Conservation (phyloP, 1,140 invertebrate genomes). For the Aricia agestis region DNA sequence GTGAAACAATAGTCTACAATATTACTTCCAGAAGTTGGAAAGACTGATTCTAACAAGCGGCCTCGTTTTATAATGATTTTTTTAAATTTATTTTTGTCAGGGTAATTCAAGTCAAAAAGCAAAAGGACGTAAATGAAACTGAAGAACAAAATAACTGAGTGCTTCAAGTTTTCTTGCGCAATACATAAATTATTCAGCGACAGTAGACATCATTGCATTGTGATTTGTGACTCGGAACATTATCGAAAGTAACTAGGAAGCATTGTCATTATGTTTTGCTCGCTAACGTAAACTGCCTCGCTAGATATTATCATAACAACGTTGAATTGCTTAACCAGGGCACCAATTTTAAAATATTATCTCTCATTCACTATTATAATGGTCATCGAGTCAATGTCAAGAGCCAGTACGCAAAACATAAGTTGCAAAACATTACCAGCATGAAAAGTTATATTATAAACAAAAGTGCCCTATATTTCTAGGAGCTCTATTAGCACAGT, state of each 20-base stretch:
- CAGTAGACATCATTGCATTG: slow-evolving; percentile 40
- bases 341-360: slow-evolving; percentile 24
- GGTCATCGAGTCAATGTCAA: neutral
- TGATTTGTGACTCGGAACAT: slow-evolving; percentile 39
- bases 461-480: neutral
- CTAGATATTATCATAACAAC: slow-evolving; percentile 54
- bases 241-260: slow-evolving; percentile 51
- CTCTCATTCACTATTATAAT: neutral
- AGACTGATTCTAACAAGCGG: no score
- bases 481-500: neutral
- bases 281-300: slow-evolving; percentile 45
- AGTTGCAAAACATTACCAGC: neutral
- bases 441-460: neutral
- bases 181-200: slow-evolving; percentile 33
- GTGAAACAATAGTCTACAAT: no score
- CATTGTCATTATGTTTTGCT: slow-evolving; percentile 45
- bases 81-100: no score
- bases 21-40: no score
- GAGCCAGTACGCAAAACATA: neutral
- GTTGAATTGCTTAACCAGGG: slow-evolving; percentile 18
- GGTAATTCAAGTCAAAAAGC: no score
- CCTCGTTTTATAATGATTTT: no score
- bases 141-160: neutral
- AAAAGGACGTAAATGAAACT: no score
- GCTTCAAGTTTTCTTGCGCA: neutral